These are phyloP conservation scores for Neofelis nebulosa DNA, from an alignment of 2,113 vertebrate genomes.

Conservation along the genomic window DNA sequence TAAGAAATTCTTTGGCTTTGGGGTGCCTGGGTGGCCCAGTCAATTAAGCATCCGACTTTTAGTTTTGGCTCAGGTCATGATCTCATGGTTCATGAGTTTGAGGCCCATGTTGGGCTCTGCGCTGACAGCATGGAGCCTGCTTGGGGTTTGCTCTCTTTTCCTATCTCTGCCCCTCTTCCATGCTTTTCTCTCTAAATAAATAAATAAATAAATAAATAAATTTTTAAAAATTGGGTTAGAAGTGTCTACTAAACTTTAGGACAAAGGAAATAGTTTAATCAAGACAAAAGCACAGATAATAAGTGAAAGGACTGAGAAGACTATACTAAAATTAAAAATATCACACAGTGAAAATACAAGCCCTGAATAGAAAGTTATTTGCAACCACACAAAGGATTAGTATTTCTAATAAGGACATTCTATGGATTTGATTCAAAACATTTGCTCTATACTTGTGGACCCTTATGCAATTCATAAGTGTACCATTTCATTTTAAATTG, in stretches of 20 bases:
- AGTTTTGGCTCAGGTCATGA: too few relatives aligned
- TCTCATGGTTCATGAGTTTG: too few relatives aligned
- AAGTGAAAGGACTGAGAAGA: not conserved
- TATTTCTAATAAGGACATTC: not conserved
- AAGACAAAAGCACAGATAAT: not conserved
- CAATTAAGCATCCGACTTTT: too few relatives aligned
- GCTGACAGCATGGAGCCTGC: too few relatives aligned
- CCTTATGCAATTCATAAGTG: not conserved
- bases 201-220: too few relatives aligned
- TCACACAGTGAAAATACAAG: not conserved
- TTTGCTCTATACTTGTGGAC: not conserved
- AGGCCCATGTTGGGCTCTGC: too few relatives aligned
- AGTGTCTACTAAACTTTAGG: not conserved
- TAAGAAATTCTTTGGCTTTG: not conserved
- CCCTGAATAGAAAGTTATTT: not conserved
- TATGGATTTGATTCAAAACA: not conserved
- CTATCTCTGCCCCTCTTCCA: too few relatives aligned
- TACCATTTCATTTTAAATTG: not conserved
- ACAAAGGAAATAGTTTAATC: not conserved
- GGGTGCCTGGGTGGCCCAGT: too few relatives aligned
- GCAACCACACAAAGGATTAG: not conserved
- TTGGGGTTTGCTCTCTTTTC: too few relatives aligned
- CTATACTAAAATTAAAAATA: not conserved
- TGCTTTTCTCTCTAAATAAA: too few relatives aligned
- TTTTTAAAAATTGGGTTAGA: not conserved